Evolutionary conservation across 2,888 invertebrate species (phyloP), one percentile per base, ranked within the genome.

Genomic region (Trachelus iudaicus): DNA sequence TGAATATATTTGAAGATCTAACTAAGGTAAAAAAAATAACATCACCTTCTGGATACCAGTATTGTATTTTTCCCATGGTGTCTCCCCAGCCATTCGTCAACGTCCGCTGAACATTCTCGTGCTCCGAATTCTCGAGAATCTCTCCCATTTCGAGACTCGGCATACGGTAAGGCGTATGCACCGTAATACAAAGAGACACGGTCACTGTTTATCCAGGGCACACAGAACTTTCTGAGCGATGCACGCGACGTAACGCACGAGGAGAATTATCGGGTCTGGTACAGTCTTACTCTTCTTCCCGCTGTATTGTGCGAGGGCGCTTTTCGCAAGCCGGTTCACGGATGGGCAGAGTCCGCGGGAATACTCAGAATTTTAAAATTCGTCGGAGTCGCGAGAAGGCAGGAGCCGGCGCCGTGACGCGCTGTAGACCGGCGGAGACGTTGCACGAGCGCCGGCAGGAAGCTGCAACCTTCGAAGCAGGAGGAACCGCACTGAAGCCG

Each of bases 41-140:
- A 11, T 71, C 71, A 91, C 91, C 90, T 91, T 90, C 90, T 75
- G 90, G 91, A 81, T 87, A 86, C 91, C 90, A 91, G 82, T 91
- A 89, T 81, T 91, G 90, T 82, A 91, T 91, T 82, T 89, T 89
- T 40, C 88, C 89, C 89, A 90, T 90, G 31, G 88, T 90, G 82
- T 89, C 88, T 77, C 81, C 86, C 87, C 87, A 90, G 78, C 86
- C 87, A 76, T 89, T 87, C 12, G 80, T 79, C 78, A 81, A 73
- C 12, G 69, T 82, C 76, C 79, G 69, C 79, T 75, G 75, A 77
- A 69, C 80, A 74, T 79, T 75, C 76, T 79, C 79, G 75, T 75
- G 69, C 77, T 75, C 69, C 78, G 69, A 71, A 71, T 34, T 71
- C 71, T 71, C 33, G 15, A 71, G 71, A 34, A 71, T 71, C 71